These are phyloP conservation scores for Hermaeophaga mercurialis DNA, from an alignment of 2,888 invertebrate genomes.

Conservation along the genomic window DNA sequence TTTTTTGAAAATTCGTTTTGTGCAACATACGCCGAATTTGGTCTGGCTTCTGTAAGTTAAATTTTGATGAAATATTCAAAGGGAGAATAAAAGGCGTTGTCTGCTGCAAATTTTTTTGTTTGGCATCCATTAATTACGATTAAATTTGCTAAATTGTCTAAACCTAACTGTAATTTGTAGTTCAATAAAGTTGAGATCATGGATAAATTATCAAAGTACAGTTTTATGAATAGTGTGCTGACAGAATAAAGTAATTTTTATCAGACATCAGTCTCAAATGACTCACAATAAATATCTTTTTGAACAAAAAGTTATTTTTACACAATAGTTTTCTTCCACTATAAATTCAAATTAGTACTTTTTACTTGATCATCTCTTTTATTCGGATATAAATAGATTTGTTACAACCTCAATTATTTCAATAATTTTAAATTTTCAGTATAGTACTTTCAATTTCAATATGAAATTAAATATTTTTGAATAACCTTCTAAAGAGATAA, in stretches of 20 bases:
- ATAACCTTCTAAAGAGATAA: too few relatives aligned
- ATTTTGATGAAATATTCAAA: slow-evolving; percentile 18
- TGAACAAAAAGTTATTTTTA: neutral
- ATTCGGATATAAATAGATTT: too few relatives aligned
- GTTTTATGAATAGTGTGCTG: neutral
- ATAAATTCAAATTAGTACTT: too few relatives aligned
- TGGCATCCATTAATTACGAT: neutral
- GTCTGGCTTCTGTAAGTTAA: slow-evolving; percentile 12
- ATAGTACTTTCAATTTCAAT: too few relatives aligned
- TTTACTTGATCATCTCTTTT: too few relatives aligned
- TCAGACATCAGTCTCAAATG: neutral
- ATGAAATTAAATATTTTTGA: too few relatives aligned
- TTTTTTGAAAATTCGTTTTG: slow-evolving; percentile 6
- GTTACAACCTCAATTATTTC: too few relatives aligned
- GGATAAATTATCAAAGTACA: neutral
- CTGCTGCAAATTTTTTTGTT: slow-evolving; percentile 17
- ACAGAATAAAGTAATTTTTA: neutral
- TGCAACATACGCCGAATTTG: slow-evolving; percentile 10
- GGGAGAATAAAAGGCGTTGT: slow-evolving; percentile 29
- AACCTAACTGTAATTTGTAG: neutral
- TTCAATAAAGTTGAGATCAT: slow-evolving; percentile 11
- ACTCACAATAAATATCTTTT: neutral
- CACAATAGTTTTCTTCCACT: too few relatives aligned
- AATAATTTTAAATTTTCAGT: too few relatives aligned
- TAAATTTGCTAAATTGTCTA: neutral